A percentile compares a stretch with the other conserved stretches of the same genome.
These are phyloP conservation scores for Drosophila nr. fundita DNA, from an alignment of 2,888 invertebrate species.

Conservation along the genomic window DNA sequence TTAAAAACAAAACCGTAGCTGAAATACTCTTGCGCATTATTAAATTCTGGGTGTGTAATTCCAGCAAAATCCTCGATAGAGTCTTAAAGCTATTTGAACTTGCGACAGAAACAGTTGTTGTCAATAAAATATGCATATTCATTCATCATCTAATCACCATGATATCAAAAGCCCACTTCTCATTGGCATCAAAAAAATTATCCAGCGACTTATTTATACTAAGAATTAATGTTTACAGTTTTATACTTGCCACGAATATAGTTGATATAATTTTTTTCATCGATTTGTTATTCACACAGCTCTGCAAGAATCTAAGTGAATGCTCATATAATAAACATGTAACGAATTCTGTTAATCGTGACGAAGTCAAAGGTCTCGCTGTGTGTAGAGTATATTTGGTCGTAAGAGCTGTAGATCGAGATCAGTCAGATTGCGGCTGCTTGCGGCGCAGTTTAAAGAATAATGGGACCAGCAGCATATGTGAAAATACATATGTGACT, in stretches of 20 bases:
- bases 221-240: background rate
- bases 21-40: constrained; percentile 38
- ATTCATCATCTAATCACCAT: background rate
- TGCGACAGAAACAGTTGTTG: background rate
- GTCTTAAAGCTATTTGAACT: background rate
- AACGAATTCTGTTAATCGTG: background rate
- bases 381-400: constrained; percentile 31
- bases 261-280: background rate
- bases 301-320: background rate
- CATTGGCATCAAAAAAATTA: background rate
- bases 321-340: constrained; percentile 3
- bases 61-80: background rate
- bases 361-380: background rate
- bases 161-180: background rate
- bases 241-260: background rate
- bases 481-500: constrained; percentile 8
- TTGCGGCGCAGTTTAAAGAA: constrained; percentile 77
- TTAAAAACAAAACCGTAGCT: background rate
- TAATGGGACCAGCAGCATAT: constrained; percentile 62
- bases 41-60: background rate
- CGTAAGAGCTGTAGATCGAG: constrained; percentile 51
- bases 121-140: background rate
- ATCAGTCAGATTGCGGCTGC: constrained; percentile 60
- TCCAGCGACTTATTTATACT: background rate
- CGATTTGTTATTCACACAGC: background rate